Conservation (phyloP, 2,888 invertebrate genomes). For the Tholera decimalis region DNA sequence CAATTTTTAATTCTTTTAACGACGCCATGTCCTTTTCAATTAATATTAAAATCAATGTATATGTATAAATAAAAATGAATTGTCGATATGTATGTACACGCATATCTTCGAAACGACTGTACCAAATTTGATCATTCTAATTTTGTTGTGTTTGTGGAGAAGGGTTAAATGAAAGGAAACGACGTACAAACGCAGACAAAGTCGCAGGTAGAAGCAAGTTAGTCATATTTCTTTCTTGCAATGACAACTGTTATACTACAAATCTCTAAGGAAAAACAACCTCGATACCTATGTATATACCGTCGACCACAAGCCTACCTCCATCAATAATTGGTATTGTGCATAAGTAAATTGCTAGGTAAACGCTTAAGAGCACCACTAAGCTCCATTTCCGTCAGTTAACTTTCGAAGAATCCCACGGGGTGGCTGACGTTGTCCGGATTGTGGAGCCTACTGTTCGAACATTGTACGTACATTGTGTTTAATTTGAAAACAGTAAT, state of each 20-base stretch:
- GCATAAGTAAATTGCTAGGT: slow-evolving; percentile 32
- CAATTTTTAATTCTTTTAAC: too few relatives aligned
- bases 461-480: background rate
- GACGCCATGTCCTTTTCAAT: too few relatives aligned
- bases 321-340: slow-evolving; percentile 24
- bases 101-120: too few relatives aligned
- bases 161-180: too few relatives aligned
- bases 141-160: too few relatives aligned
- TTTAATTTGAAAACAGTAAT: background rate
- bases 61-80: too few relatives aligned
- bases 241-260: background rate
- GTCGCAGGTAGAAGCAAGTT: too few relatives aligned
- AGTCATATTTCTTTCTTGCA: too few relatives aligned
- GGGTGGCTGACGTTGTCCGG: slow-evolving; percentile 22
- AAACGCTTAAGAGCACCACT: slow-evolving; percentile 38
- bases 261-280: background rate
- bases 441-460: background rate
- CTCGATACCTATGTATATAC: background rate
- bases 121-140: too few relatives aligned
- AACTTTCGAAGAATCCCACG: slow-evolving; percentile 21
- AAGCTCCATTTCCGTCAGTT: slow-evolving; percentile 30
- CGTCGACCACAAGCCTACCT: background rate
- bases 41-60: too few relatives aligned
- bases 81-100: too few relatives aligned
- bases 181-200: too few relatives aligned